Evolutionary conservation across 2,113 vertebrate genomes (phyloP).

Genomic region (Chamaetylas fuelleborni): DNA sequence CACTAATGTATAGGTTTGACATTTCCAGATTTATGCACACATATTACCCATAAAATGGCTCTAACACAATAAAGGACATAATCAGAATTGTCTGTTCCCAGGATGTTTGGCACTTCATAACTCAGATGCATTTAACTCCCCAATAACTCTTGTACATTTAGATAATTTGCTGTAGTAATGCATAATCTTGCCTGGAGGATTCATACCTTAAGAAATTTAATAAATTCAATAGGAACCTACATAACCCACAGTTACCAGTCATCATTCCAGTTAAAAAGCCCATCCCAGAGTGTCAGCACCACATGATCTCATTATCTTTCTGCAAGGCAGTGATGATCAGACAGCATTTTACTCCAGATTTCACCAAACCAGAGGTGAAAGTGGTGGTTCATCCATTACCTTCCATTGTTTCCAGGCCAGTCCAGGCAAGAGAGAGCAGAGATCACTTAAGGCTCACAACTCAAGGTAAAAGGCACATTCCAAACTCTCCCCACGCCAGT

Average conservation of each 20-base stretch:
- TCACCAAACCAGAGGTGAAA: background rate
- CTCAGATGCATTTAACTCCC: slow-evolving; percentile 30
- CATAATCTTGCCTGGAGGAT: background rate
- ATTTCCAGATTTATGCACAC: background rate
- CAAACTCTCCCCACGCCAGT: background rate
- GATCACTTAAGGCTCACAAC: background rate
- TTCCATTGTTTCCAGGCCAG: background rate
- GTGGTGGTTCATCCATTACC: background rate
- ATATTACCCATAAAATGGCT: slow-evolving; percentile 2
- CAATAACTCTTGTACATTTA: slow-evolving; percentile 10
- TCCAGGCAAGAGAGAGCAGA: background rate
- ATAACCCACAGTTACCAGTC: background rate
- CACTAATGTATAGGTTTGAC: background rate
- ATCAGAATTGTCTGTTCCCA: slow-evolving; percentile 29
- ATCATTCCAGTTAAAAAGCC: background rate
- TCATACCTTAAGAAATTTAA: background rate
- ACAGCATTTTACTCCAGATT: background rate
- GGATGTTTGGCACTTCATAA: slow-evolving; percentile 34
- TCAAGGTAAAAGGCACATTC: background rate
- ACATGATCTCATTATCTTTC: rapidly evolving
- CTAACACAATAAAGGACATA: slow-evolving; percentile 14
- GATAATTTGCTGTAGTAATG: slow-evolving; percentile 26
- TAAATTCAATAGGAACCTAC: background rate
- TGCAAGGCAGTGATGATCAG: background rate
- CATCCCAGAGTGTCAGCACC: background rate